A percentile compares a stretch with the other conserved stretches of the same genome.
Evolutionary conservation across 2,888 invertebrate species (phyloP).

Genomic region (Mantis religiosa): DNA sequence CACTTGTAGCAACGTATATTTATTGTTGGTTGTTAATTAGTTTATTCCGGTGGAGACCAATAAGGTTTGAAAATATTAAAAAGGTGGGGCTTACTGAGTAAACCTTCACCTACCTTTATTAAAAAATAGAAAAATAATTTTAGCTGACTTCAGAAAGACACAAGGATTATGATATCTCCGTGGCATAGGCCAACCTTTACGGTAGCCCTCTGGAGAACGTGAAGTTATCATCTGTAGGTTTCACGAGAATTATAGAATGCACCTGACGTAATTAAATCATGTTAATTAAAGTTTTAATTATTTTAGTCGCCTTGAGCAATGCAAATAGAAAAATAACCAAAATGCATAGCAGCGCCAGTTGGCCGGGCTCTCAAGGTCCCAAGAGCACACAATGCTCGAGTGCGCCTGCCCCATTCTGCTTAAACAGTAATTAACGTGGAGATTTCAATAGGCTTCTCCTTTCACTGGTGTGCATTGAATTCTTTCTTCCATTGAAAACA

Average conservation of each 20-base stretch:
- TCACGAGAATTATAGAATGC: not conserved
- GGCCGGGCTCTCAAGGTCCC: not conserved
- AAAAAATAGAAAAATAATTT: too few species aligned
- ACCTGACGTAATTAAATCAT: not conserved
- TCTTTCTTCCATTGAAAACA: not conserved
- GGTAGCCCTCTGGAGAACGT: not conserved
- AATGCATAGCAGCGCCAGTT: not conserved
- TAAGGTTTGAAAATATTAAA: too few species aligned
- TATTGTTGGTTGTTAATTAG: too few species aligned
- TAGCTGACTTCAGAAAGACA: too few species aligned
- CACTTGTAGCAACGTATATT: too few species aligned
- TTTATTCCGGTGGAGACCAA: too few species aligned
- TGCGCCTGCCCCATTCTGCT: not conserved
- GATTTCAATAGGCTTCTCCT: not conserved
- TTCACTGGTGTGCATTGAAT: not conserved
- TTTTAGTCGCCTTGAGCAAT: not conserved
- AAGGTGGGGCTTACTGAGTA: too few species aligned
- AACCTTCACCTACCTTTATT: too few species aligned
- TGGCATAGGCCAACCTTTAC: not conserved
- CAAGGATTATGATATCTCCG: not conserved
- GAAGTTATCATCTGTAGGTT: not conserved
- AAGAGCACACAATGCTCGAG: not conserved
- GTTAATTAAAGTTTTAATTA: not conserved
- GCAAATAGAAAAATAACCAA: not conserved
- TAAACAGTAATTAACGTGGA: not conserved